Evolutionary conservation across 2,888 invertebrate species (phyloP).

Genomic region (Linyphia triangularis): DNA sequence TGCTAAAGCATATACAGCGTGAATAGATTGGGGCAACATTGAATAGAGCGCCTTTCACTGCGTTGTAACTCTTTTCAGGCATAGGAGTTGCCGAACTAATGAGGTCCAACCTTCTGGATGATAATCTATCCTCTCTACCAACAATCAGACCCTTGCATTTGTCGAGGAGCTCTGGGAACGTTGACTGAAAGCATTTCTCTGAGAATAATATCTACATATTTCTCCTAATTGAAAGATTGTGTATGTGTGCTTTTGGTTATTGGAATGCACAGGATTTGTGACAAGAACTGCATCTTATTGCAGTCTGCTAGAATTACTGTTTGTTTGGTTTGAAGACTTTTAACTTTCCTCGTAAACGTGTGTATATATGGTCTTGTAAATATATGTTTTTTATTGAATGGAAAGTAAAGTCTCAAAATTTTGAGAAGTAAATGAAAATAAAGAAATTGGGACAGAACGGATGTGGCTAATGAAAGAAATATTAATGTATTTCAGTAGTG

Average conservation of each 20-base stretch:
- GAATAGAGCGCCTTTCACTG: not conserved
- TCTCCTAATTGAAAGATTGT: not conserved
- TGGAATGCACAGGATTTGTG: not conserved
- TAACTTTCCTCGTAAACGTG: not conserved
- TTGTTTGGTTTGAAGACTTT: not conserved
- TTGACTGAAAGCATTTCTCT: not conserved
- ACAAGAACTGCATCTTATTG: not conserved
- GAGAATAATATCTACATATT: slow-evolving; percentile 16
- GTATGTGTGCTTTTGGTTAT: not conserved
- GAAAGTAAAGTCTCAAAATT: not conserved
- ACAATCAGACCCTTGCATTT: slow-evolving; percentile 44
- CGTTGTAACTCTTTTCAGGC: slow-evolving; percentile 14
- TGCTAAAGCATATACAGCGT: slow-evolving; percentile 2
- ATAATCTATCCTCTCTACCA: slow-evolving; percentile 25
- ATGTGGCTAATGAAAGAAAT: not conserved
- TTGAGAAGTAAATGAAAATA: not conserved
- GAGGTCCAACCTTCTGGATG: slow-evolving; percentile 2
- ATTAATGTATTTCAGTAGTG: not conserved
- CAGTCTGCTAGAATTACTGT: not conserved
- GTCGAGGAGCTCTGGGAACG: slow-evolving; percentile 19
- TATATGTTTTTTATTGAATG: not conserved
- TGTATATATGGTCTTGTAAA: slow-evolving; percentile 26
- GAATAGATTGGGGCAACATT: not conserved
- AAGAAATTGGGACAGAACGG: not conserved
- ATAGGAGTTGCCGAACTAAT: slow-evolving; percentile 7